Evolutionary conservation across 2,888 invertebrate species (phyloP).

Genomic region (Pyrrhia umbra): DNA sequence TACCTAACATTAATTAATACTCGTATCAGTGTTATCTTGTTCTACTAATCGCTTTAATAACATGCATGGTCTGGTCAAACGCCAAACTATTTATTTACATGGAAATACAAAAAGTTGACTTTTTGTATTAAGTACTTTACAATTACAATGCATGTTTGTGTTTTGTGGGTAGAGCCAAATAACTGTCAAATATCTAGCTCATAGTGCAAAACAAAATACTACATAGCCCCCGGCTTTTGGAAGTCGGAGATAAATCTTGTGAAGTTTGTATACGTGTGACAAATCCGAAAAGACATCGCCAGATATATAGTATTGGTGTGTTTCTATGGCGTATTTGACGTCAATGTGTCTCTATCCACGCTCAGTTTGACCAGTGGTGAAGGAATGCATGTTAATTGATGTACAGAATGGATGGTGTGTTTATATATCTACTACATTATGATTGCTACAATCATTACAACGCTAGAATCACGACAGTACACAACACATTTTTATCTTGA

Average conservation of each 20-base stretch:
- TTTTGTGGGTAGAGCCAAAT: slow-evolving; percentile 44
- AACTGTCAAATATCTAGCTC: slow-evolving; percentile 39
- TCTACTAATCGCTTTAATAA: slow-evolving; percentile 64
- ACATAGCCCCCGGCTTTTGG: not conserved
- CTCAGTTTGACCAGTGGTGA: slow-evolving; percentile 56
- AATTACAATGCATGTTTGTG: slow-evolving; percentile 62
- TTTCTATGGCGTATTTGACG: slow-evolving; percentile 39
- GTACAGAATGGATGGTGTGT: slow-evolving; percentile 59
- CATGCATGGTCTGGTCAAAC: slow-evolving; percentile 77
- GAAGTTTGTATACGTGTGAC: not conserved
- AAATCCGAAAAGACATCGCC: too few relatives aligned
- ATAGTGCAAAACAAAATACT: too few relatives aligned
- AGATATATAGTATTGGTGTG: not conserved
- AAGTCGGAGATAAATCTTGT: not conserved
- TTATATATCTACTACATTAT: slow-evolving; percentile 33
- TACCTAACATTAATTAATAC: slow-evolving; percentile 29
- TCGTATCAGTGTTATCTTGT: slow-evolving; percentile 53
- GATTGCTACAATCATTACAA: slow-evolving; percentile 35
- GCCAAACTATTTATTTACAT: slow-evolving; percentile 62
- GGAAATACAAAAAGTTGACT: slow-evolving; percentile 47
- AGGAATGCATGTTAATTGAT: slow-evolving; percentile 61
- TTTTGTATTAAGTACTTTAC: slow-evolving; percentile 43
- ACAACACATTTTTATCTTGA: slow-evolving; percentile 36
- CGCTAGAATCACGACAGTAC: slow-evolving; percentile 57
- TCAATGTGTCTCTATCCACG: slow-evolving; percentile 42